Base-by-base conservation (phyloP, 2,113 vertebrate species). In the Syrmaticus mikado region DNA sequence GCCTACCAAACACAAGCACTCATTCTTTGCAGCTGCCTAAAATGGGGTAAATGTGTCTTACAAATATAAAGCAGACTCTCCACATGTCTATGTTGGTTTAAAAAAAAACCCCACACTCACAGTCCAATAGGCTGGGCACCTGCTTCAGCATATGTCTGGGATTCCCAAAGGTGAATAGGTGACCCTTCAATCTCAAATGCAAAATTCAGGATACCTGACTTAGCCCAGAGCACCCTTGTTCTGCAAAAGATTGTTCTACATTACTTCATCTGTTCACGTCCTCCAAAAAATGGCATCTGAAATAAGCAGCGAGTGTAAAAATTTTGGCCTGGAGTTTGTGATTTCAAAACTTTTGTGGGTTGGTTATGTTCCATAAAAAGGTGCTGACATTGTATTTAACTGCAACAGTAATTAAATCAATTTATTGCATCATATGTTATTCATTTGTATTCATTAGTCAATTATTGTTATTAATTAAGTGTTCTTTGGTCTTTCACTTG, bases 391-490 rank as follows among this genome's bases (percentile, higher is more conserved):
- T n/a, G 34, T 85, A 46, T 61, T 91, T 80, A 92, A 78, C 52
- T 4, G 6, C 20, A 65, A 57, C 76, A 64, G 28, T 74, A 94
- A 95, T 96, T 94, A 94, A 87, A 94, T 78, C 40, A 34, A 58
- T 77, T 95, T 77, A 92, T 92, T 87, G 67, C 91, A 93, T 83
- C 58, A 80, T 48, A 85, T 5, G 0, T 60, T 75, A 78, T 85
- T 87, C 52, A 91, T 94, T 95, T 83, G 79, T 93, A 91, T 91
- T 91, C 68, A 94, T 96, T 95, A 94, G 57, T 53, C 84, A 90
- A 85, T 95, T 94, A 55, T 30, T 73, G 58, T 66, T 85, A 82
- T 92, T 92, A 96, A 93, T 92, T 92, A 91, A 86, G 34, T 80
- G 61, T 68, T 92, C 72, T 90, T 72, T 57, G 80, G 65, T 43